Conservation (phyloP, 1,140 invertebrate species). For the Chrysomallon squamiferum region DNA sequence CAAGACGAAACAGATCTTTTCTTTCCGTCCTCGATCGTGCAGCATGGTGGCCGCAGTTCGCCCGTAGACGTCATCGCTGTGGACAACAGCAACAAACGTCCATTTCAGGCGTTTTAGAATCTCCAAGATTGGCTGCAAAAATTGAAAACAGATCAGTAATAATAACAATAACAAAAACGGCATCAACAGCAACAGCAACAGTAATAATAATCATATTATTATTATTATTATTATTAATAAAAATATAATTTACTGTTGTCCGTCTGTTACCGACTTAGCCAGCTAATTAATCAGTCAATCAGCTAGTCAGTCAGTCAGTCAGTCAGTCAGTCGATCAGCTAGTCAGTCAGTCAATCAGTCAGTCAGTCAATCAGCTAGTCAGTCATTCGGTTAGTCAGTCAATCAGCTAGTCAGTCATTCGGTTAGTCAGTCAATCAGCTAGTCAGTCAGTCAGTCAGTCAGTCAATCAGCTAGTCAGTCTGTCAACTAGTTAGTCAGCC, state of each 20-base stretch:
- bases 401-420: too few relatives aligned
- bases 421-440: too few relatives aligned
- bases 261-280: background rate
- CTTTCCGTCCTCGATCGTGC: conserved; percentile 15
- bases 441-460: too few relatives aligned
- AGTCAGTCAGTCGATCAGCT: background rate
- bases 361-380: too few relatives aligned
- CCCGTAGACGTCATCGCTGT: conserved; percentile 44
- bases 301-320: background rate
- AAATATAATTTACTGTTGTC: background rate
- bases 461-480: too few relatives aligned
- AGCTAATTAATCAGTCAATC: background rate
- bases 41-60: conserved; percentile 24
- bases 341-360: too few relatives aligned
- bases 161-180: background rate
- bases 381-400: too few relatives aligned
- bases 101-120: conserved; percentile 38
- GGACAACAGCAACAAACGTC: conserved; percentile 45
- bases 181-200: background rate
- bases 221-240: background rate
- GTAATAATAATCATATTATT: background rate
- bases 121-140: conserved; percentile 38
- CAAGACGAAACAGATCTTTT: conserved; percentile 37
- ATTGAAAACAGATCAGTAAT: too few relatives aligned
- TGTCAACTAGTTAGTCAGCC: too few relatives aligned